These are phyloP conservation scores for Lynx canadensis DNA, from an alignment of 2,113 vertebrate genomes.

Conservation along the genomic window DNA sequence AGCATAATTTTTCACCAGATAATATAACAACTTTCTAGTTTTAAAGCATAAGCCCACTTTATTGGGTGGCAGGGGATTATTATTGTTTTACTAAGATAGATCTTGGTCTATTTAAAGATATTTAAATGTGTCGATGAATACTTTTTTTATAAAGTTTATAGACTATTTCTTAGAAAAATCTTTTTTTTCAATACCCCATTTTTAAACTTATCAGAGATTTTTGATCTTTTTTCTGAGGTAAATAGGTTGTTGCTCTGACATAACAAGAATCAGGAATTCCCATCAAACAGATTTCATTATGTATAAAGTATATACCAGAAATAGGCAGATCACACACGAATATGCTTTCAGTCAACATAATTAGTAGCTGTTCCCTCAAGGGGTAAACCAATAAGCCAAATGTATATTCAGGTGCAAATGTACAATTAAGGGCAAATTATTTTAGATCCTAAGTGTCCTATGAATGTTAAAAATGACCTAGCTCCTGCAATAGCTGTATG, in stretches of 20 bases:
- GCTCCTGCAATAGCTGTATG: constrained; percentile 80
- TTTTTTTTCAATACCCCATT: constrained; percentile 22
- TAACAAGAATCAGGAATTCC: constrained; percentile 48
- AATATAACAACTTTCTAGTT: background rate
- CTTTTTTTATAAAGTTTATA: background rate
- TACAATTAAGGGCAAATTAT: constrained; percentile 81
- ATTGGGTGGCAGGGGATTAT: background rate
- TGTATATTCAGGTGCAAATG: constrained; percentile 80
- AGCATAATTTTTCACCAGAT: background rate
- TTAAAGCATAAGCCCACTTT: background rate
- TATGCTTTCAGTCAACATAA: constrained; percentile 8
- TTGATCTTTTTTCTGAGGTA: background rate
- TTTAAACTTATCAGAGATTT: constrained; percentile 46
- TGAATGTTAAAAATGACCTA: constrained; percentile 81
- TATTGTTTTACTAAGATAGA: background rate
- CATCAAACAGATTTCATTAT: constrained; percentile 3
- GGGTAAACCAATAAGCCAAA: constrained; percentile 37
- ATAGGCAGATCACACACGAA: constrained; percentile 25
- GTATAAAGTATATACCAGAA: constrained; percentile 21
- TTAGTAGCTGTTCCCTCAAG: constrained; percentile 63
- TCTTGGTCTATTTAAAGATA: background rate
- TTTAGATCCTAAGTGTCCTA: constrained; percentile 80
- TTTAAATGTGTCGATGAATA: constrained; percentile 13
- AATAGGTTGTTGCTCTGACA: background rate
- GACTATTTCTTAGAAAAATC: background rate